Conservation (phyloP, 2,888 invertebrate genomes). For the Sesia apiformis region DNA sequence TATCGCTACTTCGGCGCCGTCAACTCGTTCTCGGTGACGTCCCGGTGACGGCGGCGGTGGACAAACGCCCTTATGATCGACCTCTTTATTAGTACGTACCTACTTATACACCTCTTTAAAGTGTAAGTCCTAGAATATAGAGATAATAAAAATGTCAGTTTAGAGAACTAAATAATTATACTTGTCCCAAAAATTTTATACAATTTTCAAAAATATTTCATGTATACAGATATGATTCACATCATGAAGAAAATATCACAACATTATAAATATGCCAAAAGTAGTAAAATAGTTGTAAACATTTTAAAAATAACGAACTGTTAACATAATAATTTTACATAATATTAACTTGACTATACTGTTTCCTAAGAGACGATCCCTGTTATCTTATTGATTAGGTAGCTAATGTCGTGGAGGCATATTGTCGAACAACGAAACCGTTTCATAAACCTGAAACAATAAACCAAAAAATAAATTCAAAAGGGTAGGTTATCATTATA, state of each 20-base stretch:
- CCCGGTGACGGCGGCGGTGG: too few relatives aligned
- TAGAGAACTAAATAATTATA: constrained; percentile 23
- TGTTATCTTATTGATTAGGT: constrained; percentile 41
- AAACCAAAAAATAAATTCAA: too few relatives aligned
- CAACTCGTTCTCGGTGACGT: too few relatives aligned
- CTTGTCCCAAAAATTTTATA: constrained; percentile 64
- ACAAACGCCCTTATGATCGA: too few relatives aligned
- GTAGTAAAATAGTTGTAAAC: constrained; percentile 63
- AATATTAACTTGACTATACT: constrained; percentile 50
- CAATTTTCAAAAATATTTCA: constrained; percentile 61
- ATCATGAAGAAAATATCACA: constrained; percentile 54
- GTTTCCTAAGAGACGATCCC: constrained; percentile 26
- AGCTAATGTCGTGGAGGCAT: constrained; percentile 11
- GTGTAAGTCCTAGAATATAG: too few relatives aligned
- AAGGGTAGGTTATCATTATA: too few relatives aligned
- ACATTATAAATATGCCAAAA: constrained; percentile 67
- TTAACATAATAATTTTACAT: constrained; percentile 58
- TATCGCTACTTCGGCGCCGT: too few relatives aligned
- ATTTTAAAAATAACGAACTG: constrained; percentile 58
- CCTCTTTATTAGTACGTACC: too few relatives aligned
- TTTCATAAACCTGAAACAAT: background rate
- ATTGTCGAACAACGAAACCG: background rate
- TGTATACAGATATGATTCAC: constrained; percentile 61
- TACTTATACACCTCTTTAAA: too few relatives aligned
- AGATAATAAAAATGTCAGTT: background rate